Conservation (phyloP, 2,113 vertebrate genomes). For the Athene noctua region DNA sequence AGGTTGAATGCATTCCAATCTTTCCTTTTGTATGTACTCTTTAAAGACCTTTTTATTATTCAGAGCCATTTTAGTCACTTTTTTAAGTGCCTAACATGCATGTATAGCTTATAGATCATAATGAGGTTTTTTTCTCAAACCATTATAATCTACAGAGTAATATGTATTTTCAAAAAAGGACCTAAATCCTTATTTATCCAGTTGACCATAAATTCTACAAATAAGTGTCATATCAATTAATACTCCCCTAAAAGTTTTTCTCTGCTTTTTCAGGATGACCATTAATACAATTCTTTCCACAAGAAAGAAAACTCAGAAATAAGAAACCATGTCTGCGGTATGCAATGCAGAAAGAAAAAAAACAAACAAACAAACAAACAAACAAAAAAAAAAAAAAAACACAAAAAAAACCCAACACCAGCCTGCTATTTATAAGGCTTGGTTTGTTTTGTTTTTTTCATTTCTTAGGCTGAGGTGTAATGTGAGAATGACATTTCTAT, state of each 20-base stretch:
- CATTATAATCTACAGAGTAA: neutral
- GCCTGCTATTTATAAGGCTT: neutral
- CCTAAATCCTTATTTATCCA: neutral
- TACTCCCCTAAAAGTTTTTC: neutral
- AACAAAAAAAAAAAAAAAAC: too few species aligned
- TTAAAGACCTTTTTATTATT: slow-evolving; percentile 9
- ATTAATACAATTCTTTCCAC: neutral
- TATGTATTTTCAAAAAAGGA: slow-evolving; percentile 9
- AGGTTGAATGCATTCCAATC: neutral
- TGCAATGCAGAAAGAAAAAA: neutral
- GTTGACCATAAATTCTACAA: slow-evolving; percentile 7
- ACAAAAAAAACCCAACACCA: too few species aligned
- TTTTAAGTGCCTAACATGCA: neutral
- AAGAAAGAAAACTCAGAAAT: neutral
- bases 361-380: too few species aligned
- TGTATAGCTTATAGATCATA: neutral
- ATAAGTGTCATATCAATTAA: neutral
- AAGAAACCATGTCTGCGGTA: neutral
- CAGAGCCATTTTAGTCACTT: slow-evolving; percentile 16
- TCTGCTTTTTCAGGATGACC: neutral
- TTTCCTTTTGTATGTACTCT: neutral
- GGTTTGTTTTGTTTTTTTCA: neutral
- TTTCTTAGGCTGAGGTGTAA: neutral
- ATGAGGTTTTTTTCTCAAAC: neutral
- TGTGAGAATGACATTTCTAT: neutral